Conservation (phyloP, 2,797 vertebrate genomes). For the Holocentrus rufus region DNA sequence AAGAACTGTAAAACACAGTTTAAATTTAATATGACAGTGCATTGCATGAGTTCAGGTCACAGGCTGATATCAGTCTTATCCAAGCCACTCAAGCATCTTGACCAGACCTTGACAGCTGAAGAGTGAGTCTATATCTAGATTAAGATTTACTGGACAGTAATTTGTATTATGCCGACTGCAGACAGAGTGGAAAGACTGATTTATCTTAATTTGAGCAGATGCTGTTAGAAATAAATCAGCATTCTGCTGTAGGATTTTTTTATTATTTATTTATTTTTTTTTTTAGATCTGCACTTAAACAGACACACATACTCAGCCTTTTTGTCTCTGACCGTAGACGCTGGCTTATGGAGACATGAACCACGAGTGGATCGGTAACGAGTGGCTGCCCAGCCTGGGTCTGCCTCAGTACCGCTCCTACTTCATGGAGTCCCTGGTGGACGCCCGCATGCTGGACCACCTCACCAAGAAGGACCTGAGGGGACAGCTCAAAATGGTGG, state of each 20-base stretch:
- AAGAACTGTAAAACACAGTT: not conserved
- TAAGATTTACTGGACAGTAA: too few species aligned
- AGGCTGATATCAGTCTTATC: not conserved
- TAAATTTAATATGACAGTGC: not conserved
- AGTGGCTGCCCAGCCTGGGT: conserved; percentile 88
- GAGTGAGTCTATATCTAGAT: too few species aligned
- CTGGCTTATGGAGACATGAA: conserved; percentile 89
- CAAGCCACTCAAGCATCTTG: not conserved
- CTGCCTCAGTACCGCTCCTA: conserved; percentile 88
- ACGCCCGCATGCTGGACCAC: conserved; percentile 87
- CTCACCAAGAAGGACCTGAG: conserved; percentile 89
- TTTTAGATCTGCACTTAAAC: not conserved
- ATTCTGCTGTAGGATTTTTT: not conserved
- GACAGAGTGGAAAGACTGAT: too few species aligned
- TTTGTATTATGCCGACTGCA: too few species aligned
- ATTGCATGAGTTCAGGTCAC: not conserved
- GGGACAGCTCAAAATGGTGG: conserved; percentile 89
- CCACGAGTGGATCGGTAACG: conserved; percentile 88
- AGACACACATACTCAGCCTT: not conserved
- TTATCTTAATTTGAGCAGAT: too few species aligned
- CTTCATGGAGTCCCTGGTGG: conserved; percentile 89
- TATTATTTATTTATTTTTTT: not conserved
- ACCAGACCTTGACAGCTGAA: not conserved
- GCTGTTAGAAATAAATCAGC: not conserved
- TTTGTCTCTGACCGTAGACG: conserved; percentile 78